Base-by-base conservation (phyloP, 2,888 invertebrate genomes). In the Sarcophaga subvicina region DNA sequence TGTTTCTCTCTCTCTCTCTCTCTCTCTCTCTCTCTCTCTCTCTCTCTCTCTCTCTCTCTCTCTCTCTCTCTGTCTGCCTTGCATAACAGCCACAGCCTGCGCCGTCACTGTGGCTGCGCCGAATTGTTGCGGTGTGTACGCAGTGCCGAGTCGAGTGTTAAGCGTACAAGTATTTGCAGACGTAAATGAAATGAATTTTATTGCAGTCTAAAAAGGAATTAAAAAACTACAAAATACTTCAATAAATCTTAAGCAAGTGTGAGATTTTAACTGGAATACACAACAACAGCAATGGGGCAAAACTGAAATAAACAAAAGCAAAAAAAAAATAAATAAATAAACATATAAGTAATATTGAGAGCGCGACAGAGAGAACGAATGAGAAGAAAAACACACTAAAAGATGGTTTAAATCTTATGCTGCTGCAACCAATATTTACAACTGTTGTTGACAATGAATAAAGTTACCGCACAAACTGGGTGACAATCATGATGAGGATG, bases 161-260 rank as follows among this genome's bases (percentile, higher is more conserved):
- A 66, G 69, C 71, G 54, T 54, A 37, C 69, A 79, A 63, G 70
- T 73, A 75, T 75, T 62, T 64, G 72, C 78, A 86, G 83, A 76
- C 80, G 73, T 75, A 83, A 87, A 81, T 80, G 80, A 76, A 87
- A 78, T 84, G 84, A 86, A 79, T 86, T 88, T 88, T 85, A 86
- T 88, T 88, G 88, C 76, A 80, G 80, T 82, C 83, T 73, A 88
- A 85, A 83, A 85, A 80, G 83, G 84, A 86, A 88, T 87, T 87
- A 85, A 84, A 80, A 88, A 86, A 80, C 14, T 80, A 81, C 87
- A 85, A 85, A 87, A 85, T 79, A 82, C 79, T 66, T 73, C 83
- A 85, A 86, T 86, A 88, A 86, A 84, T 86, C 86, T 84, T 78
- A 75, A 83, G 83, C 73, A 88, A 88, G 88, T 86, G 87, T 85